Evolutionary conservation across 1,140 invertebrate genomes (phyloP).

Genomic region (Zelostemma sp.): DNA sequence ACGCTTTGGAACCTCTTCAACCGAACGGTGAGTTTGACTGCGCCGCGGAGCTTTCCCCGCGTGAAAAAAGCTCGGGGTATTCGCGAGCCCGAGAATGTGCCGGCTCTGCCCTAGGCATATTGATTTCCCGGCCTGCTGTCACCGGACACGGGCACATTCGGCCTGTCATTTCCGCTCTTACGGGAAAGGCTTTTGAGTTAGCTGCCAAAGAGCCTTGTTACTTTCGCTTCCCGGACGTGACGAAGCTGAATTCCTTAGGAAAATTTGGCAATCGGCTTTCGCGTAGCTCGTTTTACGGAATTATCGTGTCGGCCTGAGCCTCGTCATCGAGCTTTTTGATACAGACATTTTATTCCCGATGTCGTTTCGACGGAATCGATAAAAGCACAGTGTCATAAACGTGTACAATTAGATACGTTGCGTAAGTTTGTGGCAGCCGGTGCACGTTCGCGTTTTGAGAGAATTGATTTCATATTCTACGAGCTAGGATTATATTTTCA

Average conservation of each 20-base stretch:
- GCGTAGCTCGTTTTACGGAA: no score
- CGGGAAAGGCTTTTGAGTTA: not conserved
- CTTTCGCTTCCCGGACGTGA: no score
- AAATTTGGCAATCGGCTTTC: no score
- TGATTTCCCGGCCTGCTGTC: conserved; percentile 9
- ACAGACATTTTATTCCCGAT: no score
- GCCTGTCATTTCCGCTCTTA: not conserved
- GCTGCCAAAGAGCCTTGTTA: not conserved
- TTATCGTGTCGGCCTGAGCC: no score
- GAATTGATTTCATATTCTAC: not conserved
- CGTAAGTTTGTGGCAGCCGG: no score
- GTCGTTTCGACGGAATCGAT: no score
- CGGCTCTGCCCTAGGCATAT: conserved; percentile 9
- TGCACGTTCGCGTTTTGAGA: not conserved
- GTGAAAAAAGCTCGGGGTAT: not conserved
- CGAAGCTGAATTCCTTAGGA: no score
- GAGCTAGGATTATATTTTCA: not conserved
- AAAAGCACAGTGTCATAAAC: no score
- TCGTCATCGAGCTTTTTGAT: no score
- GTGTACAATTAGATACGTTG: no score
- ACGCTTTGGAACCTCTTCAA: not conserved
- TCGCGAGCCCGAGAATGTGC: not conserved
- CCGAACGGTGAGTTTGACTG: not conserved
- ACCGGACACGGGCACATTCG: not conserved
- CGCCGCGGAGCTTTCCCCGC: not conserved